phyloP scores from a whole-genome alignment of 2,797 vertebrate species.

The Aplochiton taeniatus region DNA sequence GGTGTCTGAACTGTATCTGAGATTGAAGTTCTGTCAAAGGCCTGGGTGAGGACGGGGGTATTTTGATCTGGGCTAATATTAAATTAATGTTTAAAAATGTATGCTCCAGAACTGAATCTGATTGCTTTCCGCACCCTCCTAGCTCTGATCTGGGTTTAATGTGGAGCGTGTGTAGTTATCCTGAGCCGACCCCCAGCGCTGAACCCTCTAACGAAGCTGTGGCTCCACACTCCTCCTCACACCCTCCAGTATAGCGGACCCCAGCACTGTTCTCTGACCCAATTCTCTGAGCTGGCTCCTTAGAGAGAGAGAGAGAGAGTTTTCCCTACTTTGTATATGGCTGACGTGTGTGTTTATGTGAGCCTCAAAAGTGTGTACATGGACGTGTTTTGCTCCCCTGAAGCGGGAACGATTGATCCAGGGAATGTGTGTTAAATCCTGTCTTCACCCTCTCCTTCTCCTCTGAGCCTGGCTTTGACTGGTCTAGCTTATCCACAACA shows the following conservation, averaged over 20 bases:
- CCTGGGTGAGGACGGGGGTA: slow-evolving; percentile 10
- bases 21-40: slow-evolving; percentile 19
- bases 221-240: slow-evolving; percentile 33
- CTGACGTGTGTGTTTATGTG: slow-evolving; percentile 29
- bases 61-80: slow-evolving; percentile 38
- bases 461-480: slow-evolving; percentile 47
- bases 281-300: slow-evolving; percentile 58
- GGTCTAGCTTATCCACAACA: slow-evolving; percentile 42
- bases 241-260: slow-evolving; percentile 46
- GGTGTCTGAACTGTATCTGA: slow-evolving; percentile 23
- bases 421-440: slow-evolving; percentile 64
- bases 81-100: slow-evolving; percentile 45
- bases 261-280: slow-evolving; percentile 62
- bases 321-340: slow-evolving; percentile 56
- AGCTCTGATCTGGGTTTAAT: slow-evolving; percentile 28
- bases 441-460: slow-evolving; percentile 61
- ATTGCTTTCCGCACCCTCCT: slow-evolving; percentile 1
- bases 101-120: slow-evolving; percentile 28
- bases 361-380: slow-evolving; percentile 17
- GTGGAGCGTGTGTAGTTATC: slow-evolving; percentile 35
- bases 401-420: slow-evolving; percentile 58
- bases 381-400: slow-evolving; percentile 28
- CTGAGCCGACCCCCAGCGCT: slow-evolving; percentile 51
- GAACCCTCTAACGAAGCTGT: slow-evolving; percentile 51
- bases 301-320: slow-evolving; percentile 43